Evolutionary conservation across 2,113 vertebrate species (phyloP), one percentile per base, ranked within the genome.

Genomic region (Ibidorhyncha struthersii): DNA sequence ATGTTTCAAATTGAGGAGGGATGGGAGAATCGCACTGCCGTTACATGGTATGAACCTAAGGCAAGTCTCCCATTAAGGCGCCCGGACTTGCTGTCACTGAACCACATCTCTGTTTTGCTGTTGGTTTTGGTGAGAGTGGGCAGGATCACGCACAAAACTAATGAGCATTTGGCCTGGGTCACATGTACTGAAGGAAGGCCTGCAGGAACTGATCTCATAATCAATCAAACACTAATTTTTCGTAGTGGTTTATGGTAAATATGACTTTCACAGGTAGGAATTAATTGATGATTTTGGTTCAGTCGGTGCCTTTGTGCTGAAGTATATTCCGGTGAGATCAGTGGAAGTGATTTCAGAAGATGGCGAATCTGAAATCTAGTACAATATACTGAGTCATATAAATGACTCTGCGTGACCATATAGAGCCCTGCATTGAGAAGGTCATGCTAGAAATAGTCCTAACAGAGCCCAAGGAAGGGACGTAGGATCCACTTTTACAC

Each of bases 381-480:
- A 9, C 34, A 62, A 50, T 62, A 30, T 30, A 71, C 47, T 25
- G 45, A 47, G 49, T 92, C 71, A 70, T 58, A 41, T 27, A 80
- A 91, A 80, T 77, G 40, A n/a, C 25, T 55, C 67, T 63, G 14
- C 50, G 52, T 82, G 92, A 83, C 79, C 59, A 59, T 77, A 52
- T 17, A 52, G 86, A 92, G 89, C 38, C 63, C 73, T 56, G 34
- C 47, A 43, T 22, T 29, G 79, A 95, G 82, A 95, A 96, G 94
- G 90, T 94, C 91, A 77, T 62, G 74, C 95, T 86, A 93, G 93
- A 97, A 97, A 93, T 95, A 96, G 89, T 87, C 58, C 79, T 83
- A 88, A 36, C 8, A 36, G 45, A 91, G 55, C 66, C 71, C 74
- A 93, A 94, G 84, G 74, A 97, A 91, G 63, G 41, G 17, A 55